Percentiles rank a stretch among this genome's conserved stretches.
phyloP scores from a whole-genome alignment of 2,113 vertebrate species.

The Telmatochromis brichardi region DNA sequence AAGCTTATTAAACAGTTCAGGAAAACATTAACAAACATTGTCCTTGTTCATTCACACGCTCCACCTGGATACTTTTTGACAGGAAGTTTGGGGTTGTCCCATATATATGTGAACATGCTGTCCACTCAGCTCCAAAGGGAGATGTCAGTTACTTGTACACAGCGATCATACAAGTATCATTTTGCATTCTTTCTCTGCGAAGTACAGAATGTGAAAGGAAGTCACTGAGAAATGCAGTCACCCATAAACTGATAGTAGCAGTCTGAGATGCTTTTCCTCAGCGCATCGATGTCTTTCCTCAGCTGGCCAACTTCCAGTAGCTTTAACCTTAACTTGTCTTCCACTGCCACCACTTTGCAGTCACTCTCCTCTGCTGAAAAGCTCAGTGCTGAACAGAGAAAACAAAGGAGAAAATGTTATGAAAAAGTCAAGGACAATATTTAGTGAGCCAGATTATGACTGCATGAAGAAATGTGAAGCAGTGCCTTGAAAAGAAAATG shows the following conservation, averaged over 20 bases:
- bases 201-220: neutral
- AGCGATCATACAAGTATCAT: neutral
- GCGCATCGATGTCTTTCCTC: constrained; percentile 85
- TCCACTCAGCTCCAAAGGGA: neutral
- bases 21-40: neutral
- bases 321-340: constrained; percentile 77
- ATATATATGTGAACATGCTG: neutral
- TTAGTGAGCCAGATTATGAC: neutral
- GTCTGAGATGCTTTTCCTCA: constrained; percentile 85
- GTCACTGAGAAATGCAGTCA: constrained; percentile 79
- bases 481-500: neutral
- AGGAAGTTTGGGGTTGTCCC: neutral
- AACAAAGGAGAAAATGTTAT: neutral
- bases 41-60: neutral
- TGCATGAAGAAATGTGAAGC: neutral
- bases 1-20: neutral
- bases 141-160: neutral
- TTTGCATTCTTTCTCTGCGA: neutral
- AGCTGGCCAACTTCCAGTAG: constrained; percentile 81
- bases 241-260: constrained; percentile 87
- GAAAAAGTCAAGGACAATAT: neutral
- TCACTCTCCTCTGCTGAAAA: constrained; percentile 81
- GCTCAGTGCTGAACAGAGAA: constrained; percentile 71
- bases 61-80: neutral
- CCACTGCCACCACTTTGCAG: constrained; percentile 53